Conservation (phyloP, 2,113 vertebrate species). For the Conger conger region DNA sequence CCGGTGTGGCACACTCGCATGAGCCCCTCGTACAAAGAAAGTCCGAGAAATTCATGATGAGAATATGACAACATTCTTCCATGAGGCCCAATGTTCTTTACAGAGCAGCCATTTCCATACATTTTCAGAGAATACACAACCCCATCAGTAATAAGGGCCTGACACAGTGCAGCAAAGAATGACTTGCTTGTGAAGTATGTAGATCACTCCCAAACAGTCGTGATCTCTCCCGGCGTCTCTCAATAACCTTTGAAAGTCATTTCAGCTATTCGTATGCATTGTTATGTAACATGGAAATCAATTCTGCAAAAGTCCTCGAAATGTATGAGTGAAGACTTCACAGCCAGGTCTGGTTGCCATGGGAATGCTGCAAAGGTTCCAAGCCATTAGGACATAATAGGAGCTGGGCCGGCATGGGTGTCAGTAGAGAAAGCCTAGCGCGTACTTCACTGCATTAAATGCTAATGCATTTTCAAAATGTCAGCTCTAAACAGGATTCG, state of each 20-base stretch:
- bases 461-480: constrained; percentile 14
- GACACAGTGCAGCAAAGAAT: neutral
- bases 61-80: too few relatives aligned
- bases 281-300: constrained; percentile 3
- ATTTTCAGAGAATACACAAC: neutral
- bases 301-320: constrained; percentile 16
- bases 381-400: constrained; percentile 17
- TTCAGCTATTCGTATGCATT: neutral
- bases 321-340: constrained; percentile 11
- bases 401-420: neutral
- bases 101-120: neutral
- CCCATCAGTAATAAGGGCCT: neutral
- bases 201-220: neutral
- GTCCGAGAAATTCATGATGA: too few relatives aligned
- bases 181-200: neutral
- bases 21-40: too few relatives aligned
- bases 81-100: too few relatives aligned
- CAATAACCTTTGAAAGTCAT: constrained; percentile 6
- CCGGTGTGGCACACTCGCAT: too few relatives aligned
- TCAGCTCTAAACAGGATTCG: neutral
- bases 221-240: neutral
- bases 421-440: neutral
- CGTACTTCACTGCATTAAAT: constrained; percentile 18
- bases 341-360: constrained; percentile 13
- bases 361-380: constrained; percentile 14